Conservation (phyloP, 2,113 vertebrate genomes). For the Burhinus bistriatus region DNA sequence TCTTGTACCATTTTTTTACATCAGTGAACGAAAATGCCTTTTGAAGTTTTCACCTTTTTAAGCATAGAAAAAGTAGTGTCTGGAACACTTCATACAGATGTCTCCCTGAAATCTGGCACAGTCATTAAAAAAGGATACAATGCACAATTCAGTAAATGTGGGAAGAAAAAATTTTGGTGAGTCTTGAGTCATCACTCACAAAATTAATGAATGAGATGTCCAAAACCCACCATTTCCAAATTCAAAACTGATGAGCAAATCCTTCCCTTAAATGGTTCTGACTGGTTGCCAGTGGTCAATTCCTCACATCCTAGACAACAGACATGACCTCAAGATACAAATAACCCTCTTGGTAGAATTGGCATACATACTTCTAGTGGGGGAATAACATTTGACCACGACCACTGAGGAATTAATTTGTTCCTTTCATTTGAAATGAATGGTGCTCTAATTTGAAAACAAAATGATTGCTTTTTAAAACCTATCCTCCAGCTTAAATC, state of each 20-base stretch:
- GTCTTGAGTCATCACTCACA: constrained; percentile 52
- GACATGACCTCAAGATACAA: constrained; percentile 20
- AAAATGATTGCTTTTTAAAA: not conserved
- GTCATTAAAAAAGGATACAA: not conserved
- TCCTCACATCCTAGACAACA: constrained; percentile 37
- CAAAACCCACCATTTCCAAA: constrained; percentile 17
- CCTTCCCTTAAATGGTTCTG: constrained; percentile 21
- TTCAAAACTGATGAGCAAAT: constrained; percentile 28
- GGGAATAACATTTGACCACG: not conserved
- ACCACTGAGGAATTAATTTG: not conserved
- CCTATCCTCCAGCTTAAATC: not conserved
- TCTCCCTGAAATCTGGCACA: constrained; percentile 61
- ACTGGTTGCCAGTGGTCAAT: not conserved
- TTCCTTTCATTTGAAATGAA: not conserved
- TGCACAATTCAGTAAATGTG: not conserved
- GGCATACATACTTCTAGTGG: not conserved
- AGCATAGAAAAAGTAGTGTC: constrained; percentile 41
- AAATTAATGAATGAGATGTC: constrained; percentile 35
- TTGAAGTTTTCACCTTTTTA: constrained; percentile 18
- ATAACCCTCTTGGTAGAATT: not conserved
- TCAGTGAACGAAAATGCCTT: constrained; percentile 22
- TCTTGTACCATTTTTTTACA: not conserved
- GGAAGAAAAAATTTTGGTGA: constrained; percentile 47
- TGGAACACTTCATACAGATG: constrained; percentile 43
- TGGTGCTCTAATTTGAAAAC: not conserved